A percentile compares a stretch with the other conserved stretches of the same genome.
These are phyloP conservation scores for Noctua comes DNA, from an alignment of 2,888 invertebrate genomes.

Conservation along the genomic window DNA sequence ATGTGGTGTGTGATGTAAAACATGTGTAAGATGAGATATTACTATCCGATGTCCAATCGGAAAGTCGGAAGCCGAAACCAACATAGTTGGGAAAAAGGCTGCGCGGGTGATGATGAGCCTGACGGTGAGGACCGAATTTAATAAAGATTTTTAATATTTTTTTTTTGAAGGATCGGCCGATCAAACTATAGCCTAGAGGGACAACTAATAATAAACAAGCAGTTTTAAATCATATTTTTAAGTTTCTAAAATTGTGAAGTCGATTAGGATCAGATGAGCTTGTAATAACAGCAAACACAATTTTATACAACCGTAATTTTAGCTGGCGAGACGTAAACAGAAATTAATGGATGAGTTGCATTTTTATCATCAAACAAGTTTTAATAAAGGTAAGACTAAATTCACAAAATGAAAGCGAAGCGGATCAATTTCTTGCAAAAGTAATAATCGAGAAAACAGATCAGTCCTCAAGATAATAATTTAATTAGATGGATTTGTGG, in stretches of 20 bases:
- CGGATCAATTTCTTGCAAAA: conserved; percentile 37
- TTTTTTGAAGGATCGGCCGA: not conserved
- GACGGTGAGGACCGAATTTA: not conserved
- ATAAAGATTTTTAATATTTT: not conserved
- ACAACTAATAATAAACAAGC: not conserved
- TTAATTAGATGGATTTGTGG: conserved; percentile 46
- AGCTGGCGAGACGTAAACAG: not conserved
- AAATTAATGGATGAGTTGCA: conserved; percentile 32
- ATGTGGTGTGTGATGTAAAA: too few species aligned
- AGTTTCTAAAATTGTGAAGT: not conserved
- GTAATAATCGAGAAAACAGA: conserved; percentile 45
- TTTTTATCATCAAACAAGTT: conserved; percentile 26
- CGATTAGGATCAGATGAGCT: not conserved
- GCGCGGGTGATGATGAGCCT: not conserved
- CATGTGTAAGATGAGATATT: too few species aligned
- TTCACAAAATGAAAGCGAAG: conserved; percentile 14
- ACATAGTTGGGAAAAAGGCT: not conserved
- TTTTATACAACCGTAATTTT: not conserved
- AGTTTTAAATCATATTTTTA: not conserved
- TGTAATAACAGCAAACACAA: not conserved
- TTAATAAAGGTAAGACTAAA: conserved; percentile 23
- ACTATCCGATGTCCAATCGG: too few species aligned
- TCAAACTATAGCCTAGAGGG: not conserved
- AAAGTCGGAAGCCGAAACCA: not conserved
- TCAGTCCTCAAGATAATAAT: conserved; percentile 46